Conservation (phyloP, 2,797 vertebrate genomes). For the Spea hammondii region DNA sequence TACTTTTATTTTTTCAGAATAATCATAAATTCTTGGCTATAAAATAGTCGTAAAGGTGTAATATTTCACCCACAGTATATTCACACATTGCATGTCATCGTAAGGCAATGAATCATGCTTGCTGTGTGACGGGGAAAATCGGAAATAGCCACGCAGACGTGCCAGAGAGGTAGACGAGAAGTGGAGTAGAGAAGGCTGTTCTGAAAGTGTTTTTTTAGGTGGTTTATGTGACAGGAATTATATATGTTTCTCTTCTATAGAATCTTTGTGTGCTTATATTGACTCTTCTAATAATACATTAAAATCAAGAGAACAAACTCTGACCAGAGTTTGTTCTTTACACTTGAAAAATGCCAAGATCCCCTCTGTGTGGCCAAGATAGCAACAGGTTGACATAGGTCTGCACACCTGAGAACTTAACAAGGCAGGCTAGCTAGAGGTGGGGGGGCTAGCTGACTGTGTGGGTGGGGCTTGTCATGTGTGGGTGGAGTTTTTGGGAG, state of each 20-base stretch:
- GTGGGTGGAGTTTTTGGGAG: too few relatives aligned
- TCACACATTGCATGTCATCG: slow-evolving; percentile 65
- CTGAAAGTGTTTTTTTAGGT: background rate
- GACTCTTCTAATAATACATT: too few relatives aligned
- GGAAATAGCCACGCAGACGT: slow-evolving; percentile 63
- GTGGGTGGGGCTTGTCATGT: too few relatives aligned
- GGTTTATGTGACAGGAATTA: slow-evolving; percentile 7
- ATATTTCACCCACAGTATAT: slow-evolving; percentile 66
- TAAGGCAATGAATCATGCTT: slow-evolving; percentile 64
- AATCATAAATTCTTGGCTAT: slow-evolving; percentile 67
- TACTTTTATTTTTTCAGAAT: slow-evolving; percentile 68
- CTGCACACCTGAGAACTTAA: too few relatives aligned
- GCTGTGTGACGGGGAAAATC: slow-evolving; percentile 63
- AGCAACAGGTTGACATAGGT: too few relatives aligned
- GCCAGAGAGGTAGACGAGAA: slow-evolving; percentile 56
- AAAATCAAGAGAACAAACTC: too few relatives aligned
- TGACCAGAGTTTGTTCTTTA: too few relatives aligned
- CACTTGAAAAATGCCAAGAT: too few relatives aligned
- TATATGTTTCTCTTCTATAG: background rate
- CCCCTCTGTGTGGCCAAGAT: too few relatives aligned
- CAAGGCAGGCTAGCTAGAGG: too few relatives aligned
- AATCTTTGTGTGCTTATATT: background rate
- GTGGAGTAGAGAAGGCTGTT: background rate
- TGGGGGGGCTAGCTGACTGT: too few relatives aligned
- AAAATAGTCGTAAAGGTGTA: slow-evolving; percentile 68